Evolutionary conservation across 1,140 invertebrate genomes (phyloP).

Genomic region (Sycobia sp.): DNA sequence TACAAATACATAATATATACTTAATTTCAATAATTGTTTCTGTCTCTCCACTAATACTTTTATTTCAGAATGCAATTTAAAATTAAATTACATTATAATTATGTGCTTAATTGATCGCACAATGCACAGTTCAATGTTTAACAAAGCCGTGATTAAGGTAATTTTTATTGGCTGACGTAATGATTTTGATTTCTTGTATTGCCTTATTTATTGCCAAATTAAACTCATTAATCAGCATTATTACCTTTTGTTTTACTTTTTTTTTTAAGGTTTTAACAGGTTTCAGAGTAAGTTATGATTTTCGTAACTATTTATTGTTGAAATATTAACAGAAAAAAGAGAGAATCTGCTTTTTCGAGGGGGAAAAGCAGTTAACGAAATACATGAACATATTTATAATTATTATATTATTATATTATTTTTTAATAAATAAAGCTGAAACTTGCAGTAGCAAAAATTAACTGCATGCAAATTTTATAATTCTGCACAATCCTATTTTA

Average conservation of each 20-base stretch:
- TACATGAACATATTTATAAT: too few species aligned
- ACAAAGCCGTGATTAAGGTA: slow-evolving; percentile 24
- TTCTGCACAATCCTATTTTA: slow-evolving; percentile 7
- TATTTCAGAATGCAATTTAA: slow-evolving; percentile 23
- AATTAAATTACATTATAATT: neutral
- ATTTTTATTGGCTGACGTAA: neutral
- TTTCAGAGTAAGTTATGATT: slow-evolving; percentile 30
- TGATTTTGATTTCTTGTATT: neutral
- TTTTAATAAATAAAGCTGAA: slow-evolving; percentile 10
- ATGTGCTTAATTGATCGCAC: slow-evolving; percentile 10
- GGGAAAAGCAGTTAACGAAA: slow-evolving; percentile 61
- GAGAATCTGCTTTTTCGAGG: slow-evolving; percentile 60
- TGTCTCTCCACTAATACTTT: slow-evolving; percentile 31
- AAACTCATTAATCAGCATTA: neutral
- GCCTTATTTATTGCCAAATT: slow-evolving; percentile 27
- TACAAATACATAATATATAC: too few species aligned
- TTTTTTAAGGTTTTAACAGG: slow-evolving; percentile 26
- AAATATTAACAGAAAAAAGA: slow-evolving; percentile 51
- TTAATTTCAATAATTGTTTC: too few species aligned
- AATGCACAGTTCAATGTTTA: slow-evolving; percentile 8
- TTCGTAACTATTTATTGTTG: slow-evolving; percentile 43
- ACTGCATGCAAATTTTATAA: slow-evolving; percentile 15
- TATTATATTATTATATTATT: slow-evolving; percentile 7
- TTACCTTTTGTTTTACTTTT: slow-evolving; percentile 3
- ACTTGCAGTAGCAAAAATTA: slow-evolving; percentile 9